Percentiles rank a stretch among this genome's conserved stretches.
Evolutionary conservation across 2,797 vertebrate species (phyloP).

Genomic region (Chromis chromis): DNA sequence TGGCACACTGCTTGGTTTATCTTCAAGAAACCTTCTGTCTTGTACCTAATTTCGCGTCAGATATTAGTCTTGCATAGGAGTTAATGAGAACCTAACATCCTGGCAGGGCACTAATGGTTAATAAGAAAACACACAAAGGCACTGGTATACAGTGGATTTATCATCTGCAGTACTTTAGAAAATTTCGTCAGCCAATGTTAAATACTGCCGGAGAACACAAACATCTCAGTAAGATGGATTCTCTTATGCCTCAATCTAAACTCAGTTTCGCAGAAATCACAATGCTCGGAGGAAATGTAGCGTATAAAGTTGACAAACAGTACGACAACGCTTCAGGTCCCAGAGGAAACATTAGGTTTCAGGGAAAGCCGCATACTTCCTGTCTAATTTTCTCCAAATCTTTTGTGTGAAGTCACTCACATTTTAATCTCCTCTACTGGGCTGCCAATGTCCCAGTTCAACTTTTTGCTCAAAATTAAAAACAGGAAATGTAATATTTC

Average conservation of each 20-base stretch:
- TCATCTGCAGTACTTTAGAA: neutral
- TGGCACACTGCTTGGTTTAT: neutral
- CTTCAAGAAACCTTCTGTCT: neutral
- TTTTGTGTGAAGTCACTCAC: constrained; percentile 65
- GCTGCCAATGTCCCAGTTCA: constrained; percentile 70
- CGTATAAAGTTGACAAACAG: constrained; percentile 64
- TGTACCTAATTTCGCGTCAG: neutral
- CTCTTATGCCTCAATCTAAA: constrained; percentile 22
- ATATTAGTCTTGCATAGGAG: neutral
- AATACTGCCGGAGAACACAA: constrained; percentile 28
- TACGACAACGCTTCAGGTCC: constrained; percentile 57
- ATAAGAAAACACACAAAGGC: constrained; percentile 17
- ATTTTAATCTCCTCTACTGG: constrained; percentile 73
- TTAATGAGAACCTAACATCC: constrained; percentile 7
- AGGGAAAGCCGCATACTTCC: constrained; percentile 71
- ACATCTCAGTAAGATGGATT: constrained; percentile 8
- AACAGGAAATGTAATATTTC: constrained; percentile 75
- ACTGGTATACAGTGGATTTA: neutral
- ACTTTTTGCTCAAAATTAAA: constrained; percentile 75
- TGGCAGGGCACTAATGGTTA: neutral
- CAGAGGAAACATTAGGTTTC: constrained; percentile 66
- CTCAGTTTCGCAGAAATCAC: constrained; percentile 38
- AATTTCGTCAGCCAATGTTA: constrained; percentile 6
- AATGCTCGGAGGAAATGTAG: constrained; percentile 39
- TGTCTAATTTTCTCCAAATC: constrained; percentile 67